Evolutionary conservation across 2,797 vertebrate genomes (phyloP).

Genomic region (Ctenosaura bakeri): DNA sequence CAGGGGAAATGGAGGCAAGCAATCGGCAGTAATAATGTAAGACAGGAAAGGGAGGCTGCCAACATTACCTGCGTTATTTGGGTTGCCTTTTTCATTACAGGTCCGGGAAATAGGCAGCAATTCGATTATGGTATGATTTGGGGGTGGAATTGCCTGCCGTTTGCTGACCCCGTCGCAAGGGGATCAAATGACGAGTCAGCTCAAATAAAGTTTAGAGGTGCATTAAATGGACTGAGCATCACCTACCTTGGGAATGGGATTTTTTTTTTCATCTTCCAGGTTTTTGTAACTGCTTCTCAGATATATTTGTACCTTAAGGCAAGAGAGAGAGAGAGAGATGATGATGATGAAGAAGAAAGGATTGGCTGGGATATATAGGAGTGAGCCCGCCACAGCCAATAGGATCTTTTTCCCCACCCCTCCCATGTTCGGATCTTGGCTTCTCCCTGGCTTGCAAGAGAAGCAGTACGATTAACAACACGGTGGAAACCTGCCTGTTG

Average conservation of each 20-base stretch:
- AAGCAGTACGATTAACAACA: constrained; percentile 89
- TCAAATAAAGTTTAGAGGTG: constrained; percentile 91
- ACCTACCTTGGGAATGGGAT: constrained; percentile 79
- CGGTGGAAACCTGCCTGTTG: constrained; percentile 87
- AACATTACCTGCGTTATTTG: constrained; percentile 90
- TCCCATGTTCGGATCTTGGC: constrained; percentile 81
- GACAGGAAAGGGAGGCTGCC: constrained; percentile 87
- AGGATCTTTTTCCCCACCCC: constrained; percentile 78
- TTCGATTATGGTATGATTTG: constrained; percentile 90
- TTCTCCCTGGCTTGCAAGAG: constrained; percentile 82
- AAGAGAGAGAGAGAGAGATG: not conserved
- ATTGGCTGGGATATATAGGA: constrained; percentile 87
- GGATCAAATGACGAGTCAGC: constrained; percentile 90
- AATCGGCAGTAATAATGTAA: constrained; percentile 90
- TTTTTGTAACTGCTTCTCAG: constrained; percentile 82
- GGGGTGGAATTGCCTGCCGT: constrained; percentile 86
- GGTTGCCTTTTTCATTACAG: constrained; percentile 90
- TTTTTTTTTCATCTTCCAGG: constrained; percentile 79
- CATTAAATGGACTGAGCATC: constrained; percentile 84
- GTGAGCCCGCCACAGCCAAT: constrained; percentile 82
- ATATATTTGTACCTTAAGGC: constrained; percentile 84
- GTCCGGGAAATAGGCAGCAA: constrained; percentile 89
- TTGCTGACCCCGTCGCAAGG: constrained; percentile 87
- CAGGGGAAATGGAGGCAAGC: constrained; percentile 88
- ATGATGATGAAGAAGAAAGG: constrained; percentile 68